Base-by-base conservation (phyloP, 2,888 invertebrate genomes). In the Ischnus inquisitorius region DNA sequence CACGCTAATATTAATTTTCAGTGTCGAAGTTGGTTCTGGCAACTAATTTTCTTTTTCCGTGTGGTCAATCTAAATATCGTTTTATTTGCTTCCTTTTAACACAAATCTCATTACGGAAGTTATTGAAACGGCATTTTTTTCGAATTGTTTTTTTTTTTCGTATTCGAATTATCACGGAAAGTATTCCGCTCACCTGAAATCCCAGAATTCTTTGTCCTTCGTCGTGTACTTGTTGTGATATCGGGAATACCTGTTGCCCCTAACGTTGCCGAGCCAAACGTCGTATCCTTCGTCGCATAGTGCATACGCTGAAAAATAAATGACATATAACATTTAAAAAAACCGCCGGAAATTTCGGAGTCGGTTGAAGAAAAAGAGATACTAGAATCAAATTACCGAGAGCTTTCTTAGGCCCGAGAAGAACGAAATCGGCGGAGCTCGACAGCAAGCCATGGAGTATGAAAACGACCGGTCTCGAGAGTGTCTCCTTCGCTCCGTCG, bases 231-330 rank as follows among this genome's bases (percentile, higher is more conserved):
- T 65, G 79, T 89, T 92, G 78, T 93, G 93, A 60, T 88, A 88
- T 77, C 89, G 92, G 0, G 93, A 93, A 77, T 94, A 94, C 3
- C 90, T 86, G 69, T 93, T 93, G 6, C 93, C 93, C 75, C 93
- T 89, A 1, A 90, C 89, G 77, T 94, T 94, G 10, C 89, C 89
- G 79, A 93, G 76, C 93, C 93, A 93, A 25, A 93, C 91, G 65
- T 93, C 93, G 46, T 90, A 93, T 41, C 91, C 92, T 62, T 90
- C 87, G 43, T 93, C 92, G 34, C 90, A 92, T 48, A 93, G 88
- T 39, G 89, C 65, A 74, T 93, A 93, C 28, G 92, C 93, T 92
- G n/a, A 68, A 68, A 39, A 39, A 54, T 34, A 34, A 34, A 34
- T 12, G 12, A 51, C 16, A 10, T 14, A 67, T 41, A 22, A 46